Base-by-base conservation (phyloP, 2,113 vertebrate species). In the Onychostruthus taczanowskii region DNA sequence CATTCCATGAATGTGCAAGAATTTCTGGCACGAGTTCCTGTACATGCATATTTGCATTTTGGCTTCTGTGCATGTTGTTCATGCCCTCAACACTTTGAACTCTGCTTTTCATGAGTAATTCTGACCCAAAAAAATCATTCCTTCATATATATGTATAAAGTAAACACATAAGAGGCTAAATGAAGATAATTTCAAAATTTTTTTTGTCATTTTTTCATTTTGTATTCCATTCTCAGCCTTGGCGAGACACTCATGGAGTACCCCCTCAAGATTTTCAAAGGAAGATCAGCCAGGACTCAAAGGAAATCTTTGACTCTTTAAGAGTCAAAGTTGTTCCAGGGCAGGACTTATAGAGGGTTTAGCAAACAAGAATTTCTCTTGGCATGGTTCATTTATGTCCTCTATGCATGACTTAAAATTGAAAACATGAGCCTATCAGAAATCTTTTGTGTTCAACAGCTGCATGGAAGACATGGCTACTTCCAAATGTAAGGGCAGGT, bases 11-110 rank as follows among this genome's bases (percentile, higher is more conserved):
- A 95, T 7, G 81, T 95, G 87, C 93, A 95, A 89, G 93, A 94
- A 94, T 94, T 96, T 91, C 87, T 96, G 87, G 74, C 84, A 90
- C 63, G 87, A 88, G 58, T 87, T 94, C 69, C 92, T 92, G 61
- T 74, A 88, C 90, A 90, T 92, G 92, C 79, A 92, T 76, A 95
- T 94, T 94, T 94, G 78, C 87, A 85, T 93, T 93, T 94, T 93
- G 94, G 78, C 89, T 94, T 84, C 89, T 89, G 55, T 56, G 82
- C 50, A 13, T 81, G 82, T 68, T 87, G 47, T 83, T 81, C 39
- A 11, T 90, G 88, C 4, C 0, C 72, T 93, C 64, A 35, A 55
- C 56, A 20, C 85, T 92, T 84, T 52, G 76, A 96, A 84, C 76
- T 90, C 85, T 67, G 46, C 55, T 93, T 90, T 91, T 93, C n/a